Base-by-base conservation (phyloP, 2,113 vertebrate genomes). In the Scomber colias region DNA sequence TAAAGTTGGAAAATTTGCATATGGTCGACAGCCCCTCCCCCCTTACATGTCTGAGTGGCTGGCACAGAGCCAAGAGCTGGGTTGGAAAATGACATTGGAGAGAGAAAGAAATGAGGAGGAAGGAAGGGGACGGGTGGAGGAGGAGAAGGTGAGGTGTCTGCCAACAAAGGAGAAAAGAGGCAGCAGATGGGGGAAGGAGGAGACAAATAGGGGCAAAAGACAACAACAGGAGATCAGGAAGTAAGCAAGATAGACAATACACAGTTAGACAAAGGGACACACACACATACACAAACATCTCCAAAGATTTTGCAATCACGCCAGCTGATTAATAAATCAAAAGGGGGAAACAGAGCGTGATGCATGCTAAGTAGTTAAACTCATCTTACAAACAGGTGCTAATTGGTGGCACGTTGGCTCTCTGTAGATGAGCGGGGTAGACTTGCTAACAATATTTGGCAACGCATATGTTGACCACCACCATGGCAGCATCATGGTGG, bases 41-140 rank as follows among this genome's bases (percentile, higher is more conserved):
- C 65, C 73, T 24, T 31, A 56, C 92, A 67, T 89, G 90, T 93
- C 88, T 85, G 82, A 80, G 73, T 35, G 46, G 44, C 71, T 94
- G 94, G 91, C 86, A 87, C 21, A 0, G 57, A 84, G 93, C 93
- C 92, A 69, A 11, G 71, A 60, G 81, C 44, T 59, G 61, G 51
- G 69, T 31, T 71, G 84, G 85, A 87, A 86, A 64, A 53, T 56
- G 80, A 81, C 49, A 81, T 63, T 0, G 49, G 55, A 63, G 55
- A 57, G 65, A 57, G n/a, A 27, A 66, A 66, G n/a, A 27, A 66
- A 66, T 55, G 77, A 7, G 31, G 45, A 46, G 17, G 79, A 31
- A 40, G 56, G 60, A 70, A 81, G 74, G 71, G 56, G 30, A 24
- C 0, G 60, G 30, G 48, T 51, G 63, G 63, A 85, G 75, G 78